phyloP scores from a whole-genome alignment of 1,140 invertebrate species.

The Heliconius eleuchia region DNA sequence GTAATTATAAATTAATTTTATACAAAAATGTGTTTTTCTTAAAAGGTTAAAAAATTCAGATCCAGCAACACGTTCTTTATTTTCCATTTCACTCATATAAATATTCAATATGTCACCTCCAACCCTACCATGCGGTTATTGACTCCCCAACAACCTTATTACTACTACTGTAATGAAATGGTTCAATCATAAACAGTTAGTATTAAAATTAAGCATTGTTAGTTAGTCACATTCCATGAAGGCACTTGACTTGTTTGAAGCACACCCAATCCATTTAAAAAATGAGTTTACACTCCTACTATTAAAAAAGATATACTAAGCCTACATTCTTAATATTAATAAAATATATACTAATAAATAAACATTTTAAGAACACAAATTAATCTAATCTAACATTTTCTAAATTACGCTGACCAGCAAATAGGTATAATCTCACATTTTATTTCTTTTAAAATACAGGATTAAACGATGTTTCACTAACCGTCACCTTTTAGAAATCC shows the following conservation, averaged over 20 bases:
- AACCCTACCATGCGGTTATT: not conserved
- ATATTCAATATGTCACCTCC: not conserved
- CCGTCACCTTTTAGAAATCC: not conserved
- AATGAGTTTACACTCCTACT: too few relatives aligned
- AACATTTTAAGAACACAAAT: not conserved
- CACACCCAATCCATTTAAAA: not conserved
- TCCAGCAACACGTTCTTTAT: too few relatives aligned
- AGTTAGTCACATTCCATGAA: not conserved
- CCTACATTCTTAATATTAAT: not conserved
- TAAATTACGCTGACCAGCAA: not conserved
- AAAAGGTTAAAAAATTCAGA: too few relatives aligned
- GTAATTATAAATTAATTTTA: too few relatives aligned
- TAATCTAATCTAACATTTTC: not conserved
- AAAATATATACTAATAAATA: not conserved
- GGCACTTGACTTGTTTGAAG: not conserved
- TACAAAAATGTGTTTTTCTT: too few relatives aligned
- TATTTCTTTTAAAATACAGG: not conserved
- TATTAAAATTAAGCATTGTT: not conserved
- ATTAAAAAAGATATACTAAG: not conserved
- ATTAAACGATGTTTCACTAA: not conserved
- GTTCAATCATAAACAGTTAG: not conserved
- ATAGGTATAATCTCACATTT: not conserved
- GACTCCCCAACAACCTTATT: not conserved
- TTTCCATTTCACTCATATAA: too few relatives aligned
- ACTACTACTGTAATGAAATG: not conserved